Conservation (phyloP, 2,113 vertebrate species). For the Scortum barcoo region DNA sequence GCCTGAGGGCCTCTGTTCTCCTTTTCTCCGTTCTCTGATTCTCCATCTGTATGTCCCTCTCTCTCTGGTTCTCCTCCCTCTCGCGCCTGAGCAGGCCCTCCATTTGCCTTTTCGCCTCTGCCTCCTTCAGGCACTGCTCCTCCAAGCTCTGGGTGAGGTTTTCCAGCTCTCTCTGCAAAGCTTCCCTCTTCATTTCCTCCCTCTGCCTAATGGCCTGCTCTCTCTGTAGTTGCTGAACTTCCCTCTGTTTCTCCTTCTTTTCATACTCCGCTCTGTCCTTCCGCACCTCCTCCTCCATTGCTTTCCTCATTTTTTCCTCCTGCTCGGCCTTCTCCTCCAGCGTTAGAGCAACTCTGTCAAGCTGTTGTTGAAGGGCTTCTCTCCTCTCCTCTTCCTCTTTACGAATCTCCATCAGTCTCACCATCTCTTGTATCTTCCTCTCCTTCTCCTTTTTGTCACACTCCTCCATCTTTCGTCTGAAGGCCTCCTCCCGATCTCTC, state of each 20-base stretch:
- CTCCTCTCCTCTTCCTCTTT: slow-evolving; percentile 56
- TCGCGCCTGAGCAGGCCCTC: slow-evolving; percentile 43
- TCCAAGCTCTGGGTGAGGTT: slow-evolving; percentile 49
- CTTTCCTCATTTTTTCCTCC: slow-evolving; percentile 43
- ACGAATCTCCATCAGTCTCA: slow-evolving; percentile 43
- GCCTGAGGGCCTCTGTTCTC: slow-evolving; percentile 31
- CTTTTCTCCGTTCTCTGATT: slow-evolving; percentile 56
- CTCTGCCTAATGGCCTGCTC: slow-evolving; percentile 55
- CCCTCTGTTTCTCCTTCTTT: slow-evolving; percentile 50
- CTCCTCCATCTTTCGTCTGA: slow-evolving; percentile 38
- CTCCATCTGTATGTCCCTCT: slow-evolving; percentile 50
- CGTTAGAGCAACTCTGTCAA: slow-evolving; percentile 43
- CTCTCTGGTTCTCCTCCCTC: slow-evolving; percentile 54
- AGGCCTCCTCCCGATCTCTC: slow-evolving; percentile 38
- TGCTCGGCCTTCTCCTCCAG: slow-evolving; percentile 49
- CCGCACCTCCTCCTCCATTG: slow-evolving; percentile 45
- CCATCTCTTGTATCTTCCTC: slow-evolving; percentile 50
- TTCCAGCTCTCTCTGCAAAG: slow-evolving; percentile 62
- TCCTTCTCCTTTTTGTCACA: slow-evolving; percentile 47
- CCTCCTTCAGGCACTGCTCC: slow-evolving; percentile 51
- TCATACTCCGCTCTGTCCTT: slow-evolving; percentile 36
- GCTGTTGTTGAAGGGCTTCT: slow-evolving; percentile 44
- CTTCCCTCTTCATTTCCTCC: slow-evolving; percentile 53
- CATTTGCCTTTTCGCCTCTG: slow-evolving; percentile 44
- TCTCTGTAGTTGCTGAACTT: slow-evolving; percentile 48